These are phyloP conservation scores for Amblyteles armatorius DNA, from an alignment of 2,888 invertebrate genomes.

Conservation along the genomic window DNA sequence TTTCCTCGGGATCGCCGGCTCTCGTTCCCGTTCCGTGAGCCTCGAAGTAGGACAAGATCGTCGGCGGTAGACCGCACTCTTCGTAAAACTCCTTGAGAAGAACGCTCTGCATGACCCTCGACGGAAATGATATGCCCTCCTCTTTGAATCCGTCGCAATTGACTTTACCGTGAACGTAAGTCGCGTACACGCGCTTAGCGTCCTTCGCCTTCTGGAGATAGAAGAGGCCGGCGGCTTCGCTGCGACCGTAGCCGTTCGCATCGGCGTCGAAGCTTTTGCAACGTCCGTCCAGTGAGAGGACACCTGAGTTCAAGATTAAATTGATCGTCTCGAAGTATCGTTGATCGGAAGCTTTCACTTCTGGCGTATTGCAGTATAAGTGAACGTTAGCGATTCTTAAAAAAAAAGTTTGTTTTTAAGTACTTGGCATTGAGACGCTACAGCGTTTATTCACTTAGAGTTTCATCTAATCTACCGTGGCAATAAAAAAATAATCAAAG, in stretches of 20 bases:
- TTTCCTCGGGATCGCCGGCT: constrained; percentile 97
- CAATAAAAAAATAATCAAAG: background rate
- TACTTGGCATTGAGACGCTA: no score
- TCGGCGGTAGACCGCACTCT: constrained; percentile 87
- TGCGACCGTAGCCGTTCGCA: constrained; percentile 90
- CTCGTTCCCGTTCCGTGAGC: constrained; percentile 92
- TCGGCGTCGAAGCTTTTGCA: no score
- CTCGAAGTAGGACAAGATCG: constrained; percentile 87
- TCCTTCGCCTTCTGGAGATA: constrained; percentile 89
- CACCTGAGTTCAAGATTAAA: constrained; percentile 84
- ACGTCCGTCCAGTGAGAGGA: constrained; percentile 92
- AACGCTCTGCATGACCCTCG: constrained; percentile 78
- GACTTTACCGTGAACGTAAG: constrained; percentile 86
- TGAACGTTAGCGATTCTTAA: no score
- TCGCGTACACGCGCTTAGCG: constrained; percentile 85
- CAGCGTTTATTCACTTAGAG: background rate
- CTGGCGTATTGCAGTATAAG: no score
- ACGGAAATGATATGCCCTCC: constrained; percentile 82
- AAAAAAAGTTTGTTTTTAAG: no score
- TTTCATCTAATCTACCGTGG: background rate
- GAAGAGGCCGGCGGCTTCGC: constrained; percentile 90
- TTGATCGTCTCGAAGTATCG: no score
- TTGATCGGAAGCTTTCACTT: background rate
- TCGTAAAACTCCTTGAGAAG: constrained; percentile 87
- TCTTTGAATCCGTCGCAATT: constrained; percentile 87